Percentiles rank a stretch among this genome's conserved stretches.
phyloP scores from a whole-genome alignment of 2,113 vertebrate species.

The Gila orcuttii region DNA sequence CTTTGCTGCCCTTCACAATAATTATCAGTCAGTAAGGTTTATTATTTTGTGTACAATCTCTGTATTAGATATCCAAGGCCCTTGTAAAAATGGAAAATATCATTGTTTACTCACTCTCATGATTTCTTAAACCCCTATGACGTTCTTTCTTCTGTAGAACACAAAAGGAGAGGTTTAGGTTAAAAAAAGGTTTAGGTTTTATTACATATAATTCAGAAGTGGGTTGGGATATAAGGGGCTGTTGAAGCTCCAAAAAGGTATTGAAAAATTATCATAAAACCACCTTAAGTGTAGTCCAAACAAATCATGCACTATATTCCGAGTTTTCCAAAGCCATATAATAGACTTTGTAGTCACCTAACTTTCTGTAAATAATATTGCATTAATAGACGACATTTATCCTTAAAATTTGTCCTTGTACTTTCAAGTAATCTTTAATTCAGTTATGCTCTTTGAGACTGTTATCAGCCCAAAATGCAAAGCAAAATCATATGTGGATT shows the following conservation, averaged over 20 bases:
- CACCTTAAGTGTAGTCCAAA: not conserved
- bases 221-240: not conserved
- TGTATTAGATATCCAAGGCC: not conserved
- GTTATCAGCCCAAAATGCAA: not conserved
- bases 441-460: not conserved
- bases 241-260: not conserved
- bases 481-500: not conserved
- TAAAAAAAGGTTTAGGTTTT: not conserved
- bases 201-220: not conserved
- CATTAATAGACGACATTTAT: not conserved
- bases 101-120: not conserved
- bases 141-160: not conserved
- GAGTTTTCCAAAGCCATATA: not conserved
- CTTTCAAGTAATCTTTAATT: not conserved
- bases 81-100: not conserved
- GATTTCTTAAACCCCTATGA: not conserved
- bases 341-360: not conserved
- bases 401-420: not conserved
- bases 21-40: not conserved
- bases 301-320: not conserved
- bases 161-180: not conserved
- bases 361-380: not conserved
- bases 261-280: not conserved
- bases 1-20: not conserved
- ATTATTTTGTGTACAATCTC: not conserved